Conservation (phyloP, 2,888 invertebrate species). For the Cerceris rybyensis region DNA sequence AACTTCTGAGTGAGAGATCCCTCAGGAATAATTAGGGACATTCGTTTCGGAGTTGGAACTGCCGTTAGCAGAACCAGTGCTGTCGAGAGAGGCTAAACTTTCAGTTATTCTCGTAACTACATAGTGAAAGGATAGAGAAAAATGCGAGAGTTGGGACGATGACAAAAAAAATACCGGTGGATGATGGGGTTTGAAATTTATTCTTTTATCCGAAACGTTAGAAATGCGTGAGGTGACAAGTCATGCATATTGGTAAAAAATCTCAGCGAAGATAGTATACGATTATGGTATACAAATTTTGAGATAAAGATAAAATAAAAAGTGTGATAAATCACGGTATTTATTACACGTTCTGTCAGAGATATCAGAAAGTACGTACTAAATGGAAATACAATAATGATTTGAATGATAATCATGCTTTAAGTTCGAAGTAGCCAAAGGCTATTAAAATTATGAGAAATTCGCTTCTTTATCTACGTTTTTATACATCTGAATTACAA, state of each 20-base stretch:
- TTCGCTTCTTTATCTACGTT: not conserved
- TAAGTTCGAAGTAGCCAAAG: not conserved
- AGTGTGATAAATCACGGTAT: too few relatives aligned
- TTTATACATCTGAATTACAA: not conserved
- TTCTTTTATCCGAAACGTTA: too few relatives aligned
- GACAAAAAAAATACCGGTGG: too few relatives aligned
- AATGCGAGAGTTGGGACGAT: not conserved
- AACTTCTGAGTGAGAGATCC: conserved; percentile 55
- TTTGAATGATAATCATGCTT: not conserved
- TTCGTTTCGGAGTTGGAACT: conserved; percentile 45
- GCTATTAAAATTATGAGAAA: not conserved
- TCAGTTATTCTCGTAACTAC: not conserved
- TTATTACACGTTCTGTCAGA: too few relatives aligned
- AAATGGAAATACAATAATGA: not conserved
- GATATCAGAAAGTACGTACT: too few relatives aligned
- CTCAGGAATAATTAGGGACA: conserved; percentile 63
- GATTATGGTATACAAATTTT: too few relatives aligned
- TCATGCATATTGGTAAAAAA: too few relatives aligned
- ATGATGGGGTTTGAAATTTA: too few relatives aligned
- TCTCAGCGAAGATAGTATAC: too few relatives aligned
- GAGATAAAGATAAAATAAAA: too few relatives aligned
- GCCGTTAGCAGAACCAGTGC: conserved; percentile 12
- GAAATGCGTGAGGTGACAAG: too few relatives aligned
- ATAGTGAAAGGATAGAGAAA: not conserved
- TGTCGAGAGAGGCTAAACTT: conserved; percentile 10